phyloP scores from a whole-genome alignment of 2,888 invertebrate species.

The Phalera bucephala region DNA sequence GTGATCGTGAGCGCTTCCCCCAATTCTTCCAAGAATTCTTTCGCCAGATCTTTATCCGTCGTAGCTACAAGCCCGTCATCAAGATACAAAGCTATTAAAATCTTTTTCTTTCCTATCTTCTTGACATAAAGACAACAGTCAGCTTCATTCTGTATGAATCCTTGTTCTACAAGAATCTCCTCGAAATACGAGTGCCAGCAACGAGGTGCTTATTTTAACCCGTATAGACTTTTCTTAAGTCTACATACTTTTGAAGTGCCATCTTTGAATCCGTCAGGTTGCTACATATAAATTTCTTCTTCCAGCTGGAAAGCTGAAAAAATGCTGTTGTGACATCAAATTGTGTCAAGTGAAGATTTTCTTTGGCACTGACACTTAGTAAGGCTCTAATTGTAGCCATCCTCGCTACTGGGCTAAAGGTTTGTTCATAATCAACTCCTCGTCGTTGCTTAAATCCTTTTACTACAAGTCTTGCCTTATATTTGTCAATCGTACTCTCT shows the following conservation, averaged over 20 bases:
- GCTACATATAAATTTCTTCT: background rate
- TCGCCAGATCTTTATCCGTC: background rate
- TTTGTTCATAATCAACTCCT: background rate
- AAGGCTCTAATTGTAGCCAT: background rate
- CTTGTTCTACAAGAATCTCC: background rate
- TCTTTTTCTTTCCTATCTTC: background rate
- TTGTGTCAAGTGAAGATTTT: background rate
- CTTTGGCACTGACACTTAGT: background rate
- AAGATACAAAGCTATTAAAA: background rate
- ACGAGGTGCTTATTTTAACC: background rate
- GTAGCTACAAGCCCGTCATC: background rate
- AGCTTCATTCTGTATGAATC: background rate
- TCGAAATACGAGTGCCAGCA: background rate
- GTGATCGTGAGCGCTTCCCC: background rate
- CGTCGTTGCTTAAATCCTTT: conserved; percentile 1
- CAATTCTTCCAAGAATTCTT: background rate
- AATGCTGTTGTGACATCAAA: background rate
- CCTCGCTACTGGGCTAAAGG: background rate
- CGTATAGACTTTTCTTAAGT: background rate
- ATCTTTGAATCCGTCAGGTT: background rate
- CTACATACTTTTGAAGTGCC: background rate
- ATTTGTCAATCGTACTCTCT: background rate
- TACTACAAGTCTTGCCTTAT: background rate
- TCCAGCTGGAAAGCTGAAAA: background rate
- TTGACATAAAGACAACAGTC: background rate